These are phyloP conservation scores for Pachypeltis micranthus DNA, from an alignment of 1,140 invertebrate species.

Conservation along the genomic window DNA sequence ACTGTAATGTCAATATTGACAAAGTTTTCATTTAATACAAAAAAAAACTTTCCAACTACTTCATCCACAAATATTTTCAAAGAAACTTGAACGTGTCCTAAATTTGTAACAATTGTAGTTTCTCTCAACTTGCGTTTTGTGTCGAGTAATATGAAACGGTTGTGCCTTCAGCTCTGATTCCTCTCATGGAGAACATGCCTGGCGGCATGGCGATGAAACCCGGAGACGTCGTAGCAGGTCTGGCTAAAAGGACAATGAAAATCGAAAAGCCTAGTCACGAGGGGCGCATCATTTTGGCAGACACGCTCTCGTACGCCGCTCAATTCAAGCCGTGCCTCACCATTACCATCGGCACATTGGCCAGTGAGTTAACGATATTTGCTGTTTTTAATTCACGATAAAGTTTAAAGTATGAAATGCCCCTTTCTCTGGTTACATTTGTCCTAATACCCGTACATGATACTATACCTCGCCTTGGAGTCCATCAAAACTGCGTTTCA, in stretches of 20 bases:
- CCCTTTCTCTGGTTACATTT: no score
- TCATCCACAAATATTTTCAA: no score
- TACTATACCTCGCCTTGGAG: not conserved
- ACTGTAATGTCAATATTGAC: no score
- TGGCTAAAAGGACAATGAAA: conserved; percentile 66
- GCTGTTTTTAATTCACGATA: not conserved
- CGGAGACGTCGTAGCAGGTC: conserved; percentile 69
- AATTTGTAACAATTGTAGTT: no score
- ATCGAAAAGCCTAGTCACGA: conserved; percentile 50
- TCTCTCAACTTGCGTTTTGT: no score
- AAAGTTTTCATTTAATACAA: no score
- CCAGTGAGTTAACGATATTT: conserved; percentile 32
- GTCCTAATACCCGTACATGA: no score
- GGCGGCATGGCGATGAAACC: conserved; percentile 74
- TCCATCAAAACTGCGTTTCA: not conserved
- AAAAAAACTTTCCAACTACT: no score
- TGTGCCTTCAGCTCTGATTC: conserved; percentile 46
- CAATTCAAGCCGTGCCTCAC: conserved; percentile 44
- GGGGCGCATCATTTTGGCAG: conserved; percentile 44
- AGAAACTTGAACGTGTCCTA: no score
- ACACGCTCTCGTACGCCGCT: conserved; percentile 42
- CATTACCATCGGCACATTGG: conserved; percentile 50
- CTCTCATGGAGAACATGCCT: conserved; percentile 79
- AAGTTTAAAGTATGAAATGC: no score
- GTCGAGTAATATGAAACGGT: no score